Base-by-base conservation (phyloP, 2,797 vertebrate genomes). In the Ceyx erithaca region DNA sequence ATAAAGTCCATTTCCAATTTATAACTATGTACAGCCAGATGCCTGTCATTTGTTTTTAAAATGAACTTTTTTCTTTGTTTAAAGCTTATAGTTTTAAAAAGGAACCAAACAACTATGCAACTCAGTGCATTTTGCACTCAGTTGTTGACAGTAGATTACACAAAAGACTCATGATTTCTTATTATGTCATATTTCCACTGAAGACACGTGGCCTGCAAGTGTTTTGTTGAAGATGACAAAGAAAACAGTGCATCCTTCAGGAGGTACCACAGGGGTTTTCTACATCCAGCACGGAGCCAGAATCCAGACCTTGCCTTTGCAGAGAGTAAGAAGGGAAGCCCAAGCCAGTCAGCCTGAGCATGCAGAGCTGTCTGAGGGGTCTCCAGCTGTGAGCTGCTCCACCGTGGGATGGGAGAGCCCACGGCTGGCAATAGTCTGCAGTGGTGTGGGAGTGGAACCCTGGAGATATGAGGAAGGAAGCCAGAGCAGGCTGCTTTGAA, bases 311-410 rank as follows among this genome's bases (percentile, higher is more conserved):
- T 45, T 80, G 43, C 37, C 43, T 76, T 69, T 89, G 35, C 5
- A 76, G 33, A 64, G 33, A 11, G 68, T 70, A 22, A 5, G 23
- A 55, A 37, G 48, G 2, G 8, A 35, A 84, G 22, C 14, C 26
- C 19, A n/a, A 48, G 25, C 9, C 2, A 30, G 7, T 26, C 51
- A 21, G 8, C 35, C 67, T 14, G 14, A 0, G 0, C 14, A 3
- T 3, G 9, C 11, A 89, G 19, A 2, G 1, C 5, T 33, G 7
- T 4, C 6, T 0, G 0, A 76, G 30, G 26, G 2, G 6, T 73
- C 25, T 78, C 66, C 61, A 61, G 30, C 49, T 7, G 2, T 2
- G 12, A 76, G 11, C 37, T 76, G 12, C 46, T 76, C 55, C 40
- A 13, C 14, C 2, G 0, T 4, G 48, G 75, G 30, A 12, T 22